phyloP scores from a whole-genome alignment of 2,797 vertebrate genomes.

The Scleropages formosus region DNA sequence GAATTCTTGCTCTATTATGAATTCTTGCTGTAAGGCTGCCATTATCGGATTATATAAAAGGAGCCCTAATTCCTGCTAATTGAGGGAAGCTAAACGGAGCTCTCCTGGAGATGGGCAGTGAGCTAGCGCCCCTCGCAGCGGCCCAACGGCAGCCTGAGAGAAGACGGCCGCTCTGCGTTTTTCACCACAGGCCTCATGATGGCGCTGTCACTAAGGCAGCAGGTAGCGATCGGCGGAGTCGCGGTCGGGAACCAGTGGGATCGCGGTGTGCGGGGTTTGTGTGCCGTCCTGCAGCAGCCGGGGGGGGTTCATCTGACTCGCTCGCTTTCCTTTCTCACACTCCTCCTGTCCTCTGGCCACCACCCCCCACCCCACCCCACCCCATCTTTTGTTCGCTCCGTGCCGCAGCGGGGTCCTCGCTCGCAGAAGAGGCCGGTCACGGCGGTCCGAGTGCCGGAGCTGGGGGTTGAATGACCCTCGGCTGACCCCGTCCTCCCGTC shows the following conservation, averaged over 20 bases:
- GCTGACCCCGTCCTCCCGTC: slow-evolving; percentile 83
- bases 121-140: no score
- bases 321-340: slow-evolving; percentile 47
- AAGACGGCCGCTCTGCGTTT: no score
- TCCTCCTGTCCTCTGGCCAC: slow-evolving; percentile 45
- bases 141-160: no score
- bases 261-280: background rate
- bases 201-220: no score
- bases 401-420: slow-evolving; percentile 70
- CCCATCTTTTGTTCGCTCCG: slow-evolving; percentile 76
- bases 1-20: slow-evolving; percentile 66
- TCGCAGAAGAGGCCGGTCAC: slow-evolving; percentile 58
- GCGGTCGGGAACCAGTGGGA: slow-evolving; percentile 62
- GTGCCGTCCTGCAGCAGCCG: background rate
- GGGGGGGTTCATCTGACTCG: slow-evolving; percentile 57
- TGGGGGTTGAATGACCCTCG: slow-evolving; percentile 79
- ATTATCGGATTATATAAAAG: slow-evolving; percentile 47
- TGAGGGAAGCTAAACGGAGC: no score
- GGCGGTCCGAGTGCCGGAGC: slow-evolving; percentile 41
- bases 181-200: no score
- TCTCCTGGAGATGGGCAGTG: no score
- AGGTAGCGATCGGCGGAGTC: slow-evolving; percentile 20
- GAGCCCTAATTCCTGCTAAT: background rate
- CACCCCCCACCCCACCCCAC: slow-evolving; percentile 45
- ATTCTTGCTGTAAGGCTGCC: slow-evolving; percentile 66